A percentile compares a stretch with the other conserved stretches of the same genome.
Conservation (phyloP, 2,797 vertebrate genomes). For the Eulemur rubriventer region DNA sequence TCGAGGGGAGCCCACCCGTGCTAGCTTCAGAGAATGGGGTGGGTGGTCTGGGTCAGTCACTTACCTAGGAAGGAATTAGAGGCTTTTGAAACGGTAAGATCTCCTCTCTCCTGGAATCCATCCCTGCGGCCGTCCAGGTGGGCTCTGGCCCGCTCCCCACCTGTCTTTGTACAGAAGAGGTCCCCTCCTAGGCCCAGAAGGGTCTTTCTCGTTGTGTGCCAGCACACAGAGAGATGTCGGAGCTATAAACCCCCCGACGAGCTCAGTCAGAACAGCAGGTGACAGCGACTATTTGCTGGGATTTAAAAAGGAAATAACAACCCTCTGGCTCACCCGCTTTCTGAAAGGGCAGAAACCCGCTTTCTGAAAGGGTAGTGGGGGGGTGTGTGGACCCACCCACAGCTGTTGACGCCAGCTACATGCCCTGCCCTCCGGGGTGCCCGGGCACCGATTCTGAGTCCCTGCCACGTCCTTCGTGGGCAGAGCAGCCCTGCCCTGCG, state of each 20-base stretch:
- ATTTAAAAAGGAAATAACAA: not conserved
- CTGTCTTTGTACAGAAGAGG: not conserved
- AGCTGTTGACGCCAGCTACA: too few species aligned
- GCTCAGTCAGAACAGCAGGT: accelerated
- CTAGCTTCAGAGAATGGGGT: not conserved
- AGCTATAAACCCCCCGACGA: accelerated
- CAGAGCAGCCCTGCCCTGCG: not conserved
- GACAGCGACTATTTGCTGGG: not conserved
- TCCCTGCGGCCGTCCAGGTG: not conserved
- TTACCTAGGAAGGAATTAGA: not conserved
- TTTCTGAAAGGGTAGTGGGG: not conserved
- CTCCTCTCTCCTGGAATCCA: not conserved
- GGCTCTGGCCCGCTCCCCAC: too few species aligned
- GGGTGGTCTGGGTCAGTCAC: not conserved
- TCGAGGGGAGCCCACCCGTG: not conserved
- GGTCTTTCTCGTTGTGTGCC: not conserved
- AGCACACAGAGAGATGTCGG: accelerated
- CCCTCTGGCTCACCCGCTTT: not conserved
- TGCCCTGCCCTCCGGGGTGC: too few species aligned
- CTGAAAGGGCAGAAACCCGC: not conserved
- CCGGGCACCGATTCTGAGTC: not conserved
- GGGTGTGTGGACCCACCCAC: too few species aligned
- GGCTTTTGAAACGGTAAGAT: too few species aligned
- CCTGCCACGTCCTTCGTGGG: not conserved
- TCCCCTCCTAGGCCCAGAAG: not conserved